A percentile compares a stretch with the other conserved stretches of the same genome.
phyloP scores from a whole-genome alignment of 2,113 vertebrate species.

The Ailurus styani region DNA sequence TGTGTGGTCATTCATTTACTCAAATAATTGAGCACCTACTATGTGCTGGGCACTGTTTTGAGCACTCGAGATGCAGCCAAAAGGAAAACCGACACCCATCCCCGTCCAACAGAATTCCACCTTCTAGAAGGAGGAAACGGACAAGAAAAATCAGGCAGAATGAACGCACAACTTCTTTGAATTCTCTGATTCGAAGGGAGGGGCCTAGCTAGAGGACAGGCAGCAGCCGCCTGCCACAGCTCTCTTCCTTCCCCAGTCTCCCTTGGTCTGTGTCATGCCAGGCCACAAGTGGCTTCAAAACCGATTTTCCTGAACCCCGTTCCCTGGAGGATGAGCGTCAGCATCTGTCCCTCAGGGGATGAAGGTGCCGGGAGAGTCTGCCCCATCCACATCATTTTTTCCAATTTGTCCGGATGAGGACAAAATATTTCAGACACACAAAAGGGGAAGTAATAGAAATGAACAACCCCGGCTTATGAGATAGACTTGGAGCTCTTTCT shows the following conservation, averaged over 20 bases:
- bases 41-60: not conserved
- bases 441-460: not conserved
- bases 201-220: not conserved
- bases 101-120: not conserved
- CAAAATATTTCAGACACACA: not conserved
- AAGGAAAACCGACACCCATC: not conserved
- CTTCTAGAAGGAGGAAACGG: not conserved
- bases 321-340: not conserved
- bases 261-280: not conserved
- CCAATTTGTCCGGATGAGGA: not conserved
- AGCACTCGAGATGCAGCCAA: not conserved
- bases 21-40: not conserved
- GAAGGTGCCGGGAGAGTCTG: not conserved
- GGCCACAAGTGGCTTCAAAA: not conserved
- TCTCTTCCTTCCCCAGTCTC: not conserved
- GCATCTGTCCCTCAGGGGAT: not conserved
- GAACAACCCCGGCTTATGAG: not conserved
- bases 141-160: not conserved
- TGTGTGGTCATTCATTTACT: not conserved
- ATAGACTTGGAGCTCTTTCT: not conserved
- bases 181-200: not conserved
- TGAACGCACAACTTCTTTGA: too few relatives aligned
- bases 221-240: rapidly evolving
- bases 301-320: not conserved
- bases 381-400: not conserved